Percentiles rank a stretch among this genome's conserved stretches.
These are phyloP conservation scores for Ibidorhyncha struthersii DNA, from an alignment of 2,113 vertebrate species.

Conservation along the genomic window DNA sequence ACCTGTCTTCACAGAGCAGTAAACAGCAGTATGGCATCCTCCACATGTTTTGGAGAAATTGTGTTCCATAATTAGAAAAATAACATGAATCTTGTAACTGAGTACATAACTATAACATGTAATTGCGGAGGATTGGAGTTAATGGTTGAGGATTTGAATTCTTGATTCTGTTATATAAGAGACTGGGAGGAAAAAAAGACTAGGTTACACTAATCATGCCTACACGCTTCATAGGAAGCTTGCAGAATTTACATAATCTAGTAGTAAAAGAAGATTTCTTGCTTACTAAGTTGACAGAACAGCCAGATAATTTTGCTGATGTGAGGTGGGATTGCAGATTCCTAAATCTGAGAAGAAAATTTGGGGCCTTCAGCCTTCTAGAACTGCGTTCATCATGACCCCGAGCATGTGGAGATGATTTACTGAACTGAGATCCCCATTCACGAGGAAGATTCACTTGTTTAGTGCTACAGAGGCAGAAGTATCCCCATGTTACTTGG, in stretches of 20 bases:
- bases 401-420: neutral
- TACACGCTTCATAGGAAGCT: neutral
- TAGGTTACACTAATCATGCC: neutral
- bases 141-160: neutral
- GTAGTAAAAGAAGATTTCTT: neutral
- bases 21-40: neutral
- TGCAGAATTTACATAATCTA: neutral
- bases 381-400: neutral
- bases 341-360: neutral
- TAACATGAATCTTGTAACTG: neutral
- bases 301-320: neutral
- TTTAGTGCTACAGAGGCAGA: neutral
- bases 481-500: neutral
- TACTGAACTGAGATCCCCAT: neutral
- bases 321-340: neutral
- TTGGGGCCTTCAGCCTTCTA: neutral
- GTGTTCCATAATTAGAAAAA: neutral
- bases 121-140: neutral
- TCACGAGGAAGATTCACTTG: neutral
- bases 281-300: neutral
- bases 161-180: neutral
- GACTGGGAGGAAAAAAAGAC: accelerated
- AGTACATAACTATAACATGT: neutral
- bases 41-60: neutral
- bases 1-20: neutral